Evolutionary conservation across 2,113 vertebrate species (phyloP), one percentile per base, ranked within the genome.

Genomic region (Oreotrochilus melanogaster): DNA sequence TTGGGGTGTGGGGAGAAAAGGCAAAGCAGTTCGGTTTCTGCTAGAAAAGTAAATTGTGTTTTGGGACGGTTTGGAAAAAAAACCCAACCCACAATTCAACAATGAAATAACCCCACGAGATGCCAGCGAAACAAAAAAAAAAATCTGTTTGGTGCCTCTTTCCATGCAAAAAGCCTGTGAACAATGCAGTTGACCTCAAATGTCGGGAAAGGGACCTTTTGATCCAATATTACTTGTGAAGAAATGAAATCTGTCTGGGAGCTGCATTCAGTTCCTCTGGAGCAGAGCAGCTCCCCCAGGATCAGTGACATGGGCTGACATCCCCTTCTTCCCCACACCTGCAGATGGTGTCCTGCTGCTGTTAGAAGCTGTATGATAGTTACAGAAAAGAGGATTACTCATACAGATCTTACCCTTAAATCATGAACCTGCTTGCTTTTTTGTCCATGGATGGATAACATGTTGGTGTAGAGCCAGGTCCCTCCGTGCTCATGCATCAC

Each of bases 321-420:
- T 4, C 1, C 33, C 27, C 28, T 11, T 10, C 42, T 3, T 35
- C 56, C 33, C 33, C 66, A 9, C 18, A 4, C 27, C 14, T 9
- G 0, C 31, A 71, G 31, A 9, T 65, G 0, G 6, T 3, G 4
- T 7, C 0, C 33, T 71, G 31, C 9, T 65, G 0, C 5, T 3
- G 3, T 53, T 43, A 14, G 25, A 83, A 51, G 5, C 21, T 47
- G 5, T 4, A 3, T 0, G 58, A 23, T 22, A 42, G 3, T 33
- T 17, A 4, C 14, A 24, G 5, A 15, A 9, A 72, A 4, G 8
- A 31, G 14, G 8, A 42, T 61, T 47, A 27, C 47, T 31, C 25
- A 1, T 8, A 10, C 48, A 61, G 8, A 87, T 8, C 66, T 7
- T 19, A 8, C 3, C 66, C 42, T 79, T n/a, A 28, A 76, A 42